phyloP scores from a whole-genome alignment of 2,888 invertebrate genomes.

The Parascotia fuliginaria region DNA sequence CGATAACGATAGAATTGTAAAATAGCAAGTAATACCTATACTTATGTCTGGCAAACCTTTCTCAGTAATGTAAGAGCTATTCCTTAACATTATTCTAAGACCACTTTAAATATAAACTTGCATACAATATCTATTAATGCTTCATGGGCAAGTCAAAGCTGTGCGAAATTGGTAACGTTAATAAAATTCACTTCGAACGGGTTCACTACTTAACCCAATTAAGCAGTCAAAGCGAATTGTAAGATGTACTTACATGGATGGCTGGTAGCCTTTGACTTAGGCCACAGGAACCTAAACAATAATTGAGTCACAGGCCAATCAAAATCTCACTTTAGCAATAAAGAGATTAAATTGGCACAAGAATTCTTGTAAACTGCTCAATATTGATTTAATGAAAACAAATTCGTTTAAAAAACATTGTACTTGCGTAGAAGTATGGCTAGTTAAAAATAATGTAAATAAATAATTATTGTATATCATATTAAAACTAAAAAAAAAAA shows the following conservation, averaged over 20 bases:
- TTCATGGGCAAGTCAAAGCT: too few species aligned
- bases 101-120: neutral
- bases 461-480: too few species aligned
- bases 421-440: neutral
- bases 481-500: too few species aligned
- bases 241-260: neutral
- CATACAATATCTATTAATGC: neutral
- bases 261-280: neutral
- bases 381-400: neutral
- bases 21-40: too few species aligned
- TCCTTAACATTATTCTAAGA: neutral
- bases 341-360: neutral
- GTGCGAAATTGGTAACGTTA: conserved; percentile 4
- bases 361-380: neutral
- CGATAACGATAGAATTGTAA: too few species aligned
- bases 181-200: conserved; percentile 11
- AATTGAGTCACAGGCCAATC: conserved; percentile 12
- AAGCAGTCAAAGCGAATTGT: conserved; percentile 15
- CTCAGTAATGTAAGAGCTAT: too few species aligned
- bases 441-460: too few species aligned
- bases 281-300: neutral
- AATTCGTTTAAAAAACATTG: neutral
- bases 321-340: conserved; percentile 4
- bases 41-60: too few species aligned
- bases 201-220: conserved; percentile 18